These are phyloP conservation scores for Seriola dumerili DNA, from an alignment of 2,113 vertebrate genomes.

Conservation along the genomic window DNA sequence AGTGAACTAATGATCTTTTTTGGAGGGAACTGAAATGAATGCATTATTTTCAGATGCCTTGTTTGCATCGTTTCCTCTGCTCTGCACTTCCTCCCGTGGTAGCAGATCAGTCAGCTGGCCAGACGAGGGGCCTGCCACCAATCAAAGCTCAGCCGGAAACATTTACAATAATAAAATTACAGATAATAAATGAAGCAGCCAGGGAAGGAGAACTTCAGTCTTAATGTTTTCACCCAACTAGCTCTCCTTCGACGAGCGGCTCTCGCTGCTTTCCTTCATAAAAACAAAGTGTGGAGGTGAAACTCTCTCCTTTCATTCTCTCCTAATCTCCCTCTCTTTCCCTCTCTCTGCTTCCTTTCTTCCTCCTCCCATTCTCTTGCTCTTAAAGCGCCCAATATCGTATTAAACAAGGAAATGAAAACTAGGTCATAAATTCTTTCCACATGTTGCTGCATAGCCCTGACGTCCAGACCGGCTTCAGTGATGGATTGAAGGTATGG, in stretches of 20 bases:
- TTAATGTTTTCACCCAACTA: neutral
- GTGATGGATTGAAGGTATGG: constrained; percentile 83
- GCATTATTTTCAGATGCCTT: neutral
- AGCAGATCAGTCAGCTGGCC: neutral
- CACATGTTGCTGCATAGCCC: constrained; percentile 82
- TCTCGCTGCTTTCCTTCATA: constrained; percentile 1
- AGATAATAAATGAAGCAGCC: constrained; percentile 28
- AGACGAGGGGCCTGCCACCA: constrained; percentile 18
- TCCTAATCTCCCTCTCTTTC: constrained; percentile 40
- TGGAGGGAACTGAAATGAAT: neutral
- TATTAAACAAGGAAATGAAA: constrained; percentile 86
- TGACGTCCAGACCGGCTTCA: constrained; percentile 74
- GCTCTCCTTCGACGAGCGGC: neutral
- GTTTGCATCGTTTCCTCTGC: neutral
- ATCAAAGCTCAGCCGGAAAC: constrained; percentile 54
- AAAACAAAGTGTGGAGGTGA: constrained; percentile 48
- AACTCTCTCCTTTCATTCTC: constrained; percentile 24
- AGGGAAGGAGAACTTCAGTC: constrained; percentile 6
- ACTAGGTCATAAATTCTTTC: constrained; percentile 88
- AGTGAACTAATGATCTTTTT: neutral
- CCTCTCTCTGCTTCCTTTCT: constrained; percentile 38
- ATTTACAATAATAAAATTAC: constrained; percentile 53
- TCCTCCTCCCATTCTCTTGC: constrained; percentile 48
- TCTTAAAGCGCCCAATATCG: constrained; percentile 64
- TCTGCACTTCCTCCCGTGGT: neutral